Percentiles rank a stretch among this genome's conserved stretches.
Conservation (phyloP, 2,888 invertebrate genomes). For the Cylindroiulus punctatus region DNA sequence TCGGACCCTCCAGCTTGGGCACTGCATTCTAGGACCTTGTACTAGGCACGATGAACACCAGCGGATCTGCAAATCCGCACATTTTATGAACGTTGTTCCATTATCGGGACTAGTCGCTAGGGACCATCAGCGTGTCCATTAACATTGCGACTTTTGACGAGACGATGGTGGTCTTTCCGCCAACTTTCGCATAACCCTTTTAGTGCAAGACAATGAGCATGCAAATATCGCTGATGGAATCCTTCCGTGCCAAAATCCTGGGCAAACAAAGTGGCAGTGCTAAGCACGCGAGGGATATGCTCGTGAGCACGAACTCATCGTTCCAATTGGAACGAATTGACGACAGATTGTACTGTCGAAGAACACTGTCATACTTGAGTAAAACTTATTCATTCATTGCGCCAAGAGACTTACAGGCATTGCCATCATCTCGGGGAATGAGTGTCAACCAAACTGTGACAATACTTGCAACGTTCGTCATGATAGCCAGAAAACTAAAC, state of each 20-base stretch:
- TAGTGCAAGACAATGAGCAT: neutral
- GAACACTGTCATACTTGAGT: too few species aligned
- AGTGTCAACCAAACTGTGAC: too few species aligned
- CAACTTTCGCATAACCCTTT: neutral
- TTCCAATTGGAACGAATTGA: too few species aligned
- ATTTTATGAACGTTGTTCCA: neutral
- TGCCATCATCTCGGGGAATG: too few species aligned
- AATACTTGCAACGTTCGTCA: too few species aligned
- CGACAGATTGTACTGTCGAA: too few species aligned
- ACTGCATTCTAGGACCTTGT: neutral
- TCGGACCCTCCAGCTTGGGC: neutral
- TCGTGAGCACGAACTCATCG: too few species aligned
- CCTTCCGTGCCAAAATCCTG: conserved; percentile 44
- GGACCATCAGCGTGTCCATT: neutral
- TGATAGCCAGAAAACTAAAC: too few species aligned
- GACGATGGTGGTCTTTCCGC: neutral
- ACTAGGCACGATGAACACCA: neutral
- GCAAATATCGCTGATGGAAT: conserved; percentile 45
- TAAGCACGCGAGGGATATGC: too few species aligned
- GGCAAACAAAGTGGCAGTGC: conserved; percentile 37
- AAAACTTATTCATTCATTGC: too few species aligned
- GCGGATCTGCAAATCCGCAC: neutral
- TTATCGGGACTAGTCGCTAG: neutral
- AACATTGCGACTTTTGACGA: neutral
- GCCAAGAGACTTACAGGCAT: too few species aligned